These are phyloP conservation scores for Poecilia picta DNA, from an alignment of 2,797 vertebrate species.

Conservation along the genomic window DNA sequence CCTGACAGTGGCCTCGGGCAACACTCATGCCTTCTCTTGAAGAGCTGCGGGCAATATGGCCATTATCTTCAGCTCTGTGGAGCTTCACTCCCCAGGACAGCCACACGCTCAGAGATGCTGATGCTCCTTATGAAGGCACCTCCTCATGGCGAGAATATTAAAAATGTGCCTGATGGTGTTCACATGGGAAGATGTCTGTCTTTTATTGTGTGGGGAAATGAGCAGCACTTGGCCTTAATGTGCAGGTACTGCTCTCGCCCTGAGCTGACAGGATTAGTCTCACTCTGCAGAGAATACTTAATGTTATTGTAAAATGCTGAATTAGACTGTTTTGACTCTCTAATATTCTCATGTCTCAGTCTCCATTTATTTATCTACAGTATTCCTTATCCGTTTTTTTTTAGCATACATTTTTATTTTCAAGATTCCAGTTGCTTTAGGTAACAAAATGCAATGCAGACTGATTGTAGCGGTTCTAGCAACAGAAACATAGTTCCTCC, in stretches of 20 bases:
- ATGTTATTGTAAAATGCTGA: conserved; percentile 59
- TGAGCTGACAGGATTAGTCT: conserved; percentile 58
- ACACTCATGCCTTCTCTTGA: conserved; percentile 69
- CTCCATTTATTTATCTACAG: conserved; percentile 32
- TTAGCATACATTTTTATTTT: conserved; percentile 33
- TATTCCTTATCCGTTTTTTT: conserved; percentile 39
- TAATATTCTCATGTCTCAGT: conserved; percentile 41
- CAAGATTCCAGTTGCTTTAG: conserved; percentile 45
- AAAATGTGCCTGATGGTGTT: conserved; percentile 60
- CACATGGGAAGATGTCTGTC: conserved; percentile 59
- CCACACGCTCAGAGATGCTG: conserved; percentile 58
- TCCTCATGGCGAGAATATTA: conserved; percentile 68
- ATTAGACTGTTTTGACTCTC: conserved; percentile 51
- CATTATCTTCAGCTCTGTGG: conserved; percentile 69
- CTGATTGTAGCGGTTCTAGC: conserved; percentile 62
- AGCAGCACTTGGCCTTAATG: conserved; percentile 58
- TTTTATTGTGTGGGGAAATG: conserved; percentile 65
- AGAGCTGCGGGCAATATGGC: conserved; percentile 67
- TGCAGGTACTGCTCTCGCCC: conserved; percentile 43
- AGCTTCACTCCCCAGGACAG: conserved; percentile 57
- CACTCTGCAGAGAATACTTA: conserved; percentile 42
- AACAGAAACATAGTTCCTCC: conserved; percentile 45
- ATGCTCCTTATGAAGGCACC: conserved; percentile 53
- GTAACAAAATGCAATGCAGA: conserved; percentile 61
- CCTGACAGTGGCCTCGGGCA: conserved; percentile 72